Conservation (phyloP, 2,888 invertebrate genomes). For the Meloe dianella region DNA sequence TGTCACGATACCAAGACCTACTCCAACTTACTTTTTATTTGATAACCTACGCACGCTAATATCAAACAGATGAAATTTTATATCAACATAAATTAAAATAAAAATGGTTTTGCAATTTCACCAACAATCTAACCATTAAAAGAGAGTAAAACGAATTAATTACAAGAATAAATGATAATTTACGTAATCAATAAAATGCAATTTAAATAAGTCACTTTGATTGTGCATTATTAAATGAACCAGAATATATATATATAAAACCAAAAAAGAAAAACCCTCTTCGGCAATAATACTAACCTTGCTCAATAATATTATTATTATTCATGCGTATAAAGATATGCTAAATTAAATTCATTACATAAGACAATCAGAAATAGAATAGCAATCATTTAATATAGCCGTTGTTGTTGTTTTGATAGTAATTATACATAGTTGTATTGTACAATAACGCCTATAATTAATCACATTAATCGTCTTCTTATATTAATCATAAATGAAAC, state of each 20-base stretch:
- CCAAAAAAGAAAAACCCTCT: too few relatives aligned
- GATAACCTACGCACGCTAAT: too few relatives aligned
- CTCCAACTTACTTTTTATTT: too few relatives aligned
- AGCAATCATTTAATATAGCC: background rate
- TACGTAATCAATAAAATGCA: background rate
- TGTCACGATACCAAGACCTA: too few relatives aligned
- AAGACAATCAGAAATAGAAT: conserved; percentile 18
- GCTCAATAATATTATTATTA: conserved; percentile 33
- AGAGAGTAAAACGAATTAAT: conserved; percentile 2
- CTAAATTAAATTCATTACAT: conserved; percentile 30
- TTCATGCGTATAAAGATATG: conserved; percentile 34
- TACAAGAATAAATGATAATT: background rate
- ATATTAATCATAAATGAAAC: too few relatives aligned
- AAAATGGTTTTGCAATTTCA: background rate
- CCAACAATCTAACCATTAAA: background rate
- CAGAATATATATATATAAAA: too few relatives aligned
- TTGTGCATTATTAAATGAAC: conserved; percentile 20
- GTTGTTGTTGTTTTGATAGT: background rate
- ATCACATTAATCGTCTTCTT: too few relatives aligned
- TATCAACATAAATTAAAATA: too few relatives aligned
- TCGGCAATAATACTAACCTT: conserved; percentile 29
- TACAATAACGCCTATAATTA: background rate
- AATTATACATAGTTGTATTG: too few relatives aligned
- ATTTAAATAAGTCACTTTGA: background rate
- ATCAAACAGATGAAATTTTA: too few relatives aligned